Conservation (phyloP, 1,140 invertebrate genomes). For the Andrena cerasifolii region DNA sequence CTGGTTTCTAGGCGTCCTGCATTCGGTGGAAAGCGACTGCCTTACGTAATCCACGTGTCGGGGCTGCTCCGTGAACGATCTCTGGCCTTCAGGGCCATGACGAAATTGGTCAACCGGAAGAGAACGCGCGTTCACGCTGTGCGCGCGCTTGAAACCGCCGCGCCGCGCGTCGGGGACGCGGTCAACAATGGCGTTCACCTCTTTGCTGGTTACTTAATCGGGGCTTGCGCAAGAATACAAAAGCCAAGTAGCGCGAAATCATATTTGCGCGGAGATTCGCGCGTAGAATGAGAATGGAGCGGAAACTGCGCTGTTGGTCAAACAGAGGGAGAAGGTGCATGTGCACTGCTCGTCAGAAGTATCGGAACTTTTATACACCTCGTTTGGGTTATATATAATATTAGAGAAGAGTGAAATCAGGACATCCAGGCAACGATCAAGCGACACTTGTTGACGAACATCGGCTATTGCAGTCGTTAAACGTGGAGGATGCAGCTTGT, state of each 20-base stretch:
- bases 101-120: slow-evolving; percentile 43
- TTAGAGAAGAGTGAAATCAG: too few species aligned
- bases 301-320: too few species aligned
- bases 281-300: too few species aligned
- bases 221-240: neutral
- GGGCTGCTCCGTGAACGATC: slow-evolving; percentile 33
- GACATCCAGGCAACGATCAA: slow-evolving; percentile 24
- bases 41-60: slow-evolving; percentile 52
- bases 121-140: neutral
- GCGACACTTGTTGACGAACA: slow-evolving; percentile 56
- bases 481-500: slow-evolving; percentile 51
- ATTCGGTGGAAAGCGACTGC: slow-evolving; percentile 45
- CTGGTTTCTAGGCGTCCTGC: slow-evolving; percentile 44
- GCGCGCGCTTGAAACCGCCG: neutral
- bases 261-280: too few species aligned
- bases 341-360: too few species aligned
- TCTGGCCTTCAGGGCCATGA: slow-evolving; percentile 37
- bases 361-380: too few species aligned
- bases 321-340: too few species aligned
- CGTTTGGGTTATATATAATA: too few species aligned
- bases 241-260: neutral
- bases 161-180: too few species aligned
- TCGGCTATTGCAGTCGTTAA: slow-evolving; percentile 52
- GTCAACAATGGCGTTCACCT: neutral
- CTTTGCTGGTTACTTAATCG: neutral